These are phyloP conservation scores for Australoheros scitulus DNA, from an alignment of 2,113 vertebrate species.

Conservation along the genomic window DNA sequence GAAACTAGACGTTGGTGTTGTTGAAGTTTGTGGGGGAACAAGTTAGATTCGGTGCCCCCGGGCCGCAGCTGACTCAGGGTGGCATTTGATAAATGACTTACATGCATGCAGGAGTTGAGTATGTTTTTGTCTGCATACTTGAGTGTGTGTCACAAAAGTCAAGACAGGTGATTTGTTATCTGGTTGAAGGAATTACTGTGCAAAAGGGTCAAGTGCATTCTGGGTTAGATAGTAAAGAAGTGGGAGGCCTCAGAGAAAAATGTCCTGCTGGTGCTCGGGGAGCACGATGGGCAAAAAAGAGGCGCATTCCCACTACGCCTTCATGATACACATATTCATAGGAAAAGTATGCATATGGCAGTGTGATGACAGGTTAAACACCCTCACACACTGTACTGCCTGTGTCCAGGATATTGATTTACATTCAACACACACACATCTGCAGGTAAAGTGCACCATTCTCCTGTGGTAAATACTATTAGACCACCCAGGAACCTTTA, in stretches of 20 bases:
- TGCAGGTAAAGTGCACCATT: conserved; percentile 30
- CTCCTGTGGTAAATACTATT: conserved; percentile 37
- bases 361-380: conserved; percentile 39
- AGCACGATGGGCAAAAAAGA: conserved; percentile 6
- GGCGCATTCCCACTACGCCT: background rate
- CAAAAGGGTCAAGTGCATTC: conserved; percentile 53
- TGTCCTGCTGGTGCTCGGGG: conserved; percentile 16
- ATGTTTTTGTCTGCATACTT: conserved; percentile 59
- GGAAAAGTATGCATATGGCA: conserved; percentile 10
- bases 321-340: conserved; percentile 16
- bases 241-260: conserved; percentile 9
- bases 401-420: conserved; percentile 31
- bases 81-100: conserved; percentile 53
- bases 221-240: conserved; percentile 38
- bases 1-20: background rate
- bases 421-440: conserved; percentile 41
- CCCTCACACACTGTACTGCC: conserved; percentile 24
- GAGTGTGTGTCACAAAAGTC: conserved; percentile 47
- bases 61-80: conserved; percentile 22
- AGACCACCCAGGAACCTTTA: conserved; percentile 68
- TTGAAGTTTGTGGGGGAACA: conserved; percentile 9
- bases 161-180: conserved; percentile 62
- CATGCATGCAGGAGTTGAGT: conserved; percentile 22
- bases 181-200: conserved; percentile 50
- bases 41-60: conserved; percentile 48